A percentile compares a stretch with the other conserved stretches of the same genome.
These are phyloP conservation scores for Oeneis ivallda DNA, from an alignment of 2,888 invertebrate species.

Conservation along the genomic window DNA sequence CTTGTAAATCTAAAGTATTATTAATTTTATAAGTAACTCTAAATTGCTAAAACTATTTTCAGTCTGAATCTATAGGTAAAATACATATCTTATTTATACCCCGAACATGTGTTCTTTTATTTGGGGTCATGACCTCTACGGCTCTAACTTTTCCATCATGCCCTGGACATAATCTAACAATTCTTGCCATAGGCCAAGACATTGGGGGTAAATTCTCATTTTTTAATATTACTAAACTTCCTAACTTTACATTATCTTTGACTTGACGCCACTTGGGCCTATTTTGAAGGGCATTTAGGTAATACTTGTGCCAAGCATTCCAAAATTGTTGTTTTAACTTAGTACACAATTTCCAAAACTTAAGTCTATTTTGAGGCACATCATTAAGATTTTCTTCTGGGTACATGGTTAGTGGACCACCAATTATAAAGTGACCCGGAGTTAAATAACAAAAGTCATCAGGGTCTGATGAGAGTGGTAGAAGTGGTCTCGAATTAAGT, in stretches of 20 bases:
- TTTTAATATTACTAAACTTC: neutral
- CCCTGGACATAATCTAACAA: neutral
- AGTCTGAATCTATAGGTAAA: neutral
- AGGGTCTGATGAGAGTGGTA: neutral
- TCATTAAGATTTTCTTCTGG: neutral
- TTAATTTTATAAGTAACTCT: no score
- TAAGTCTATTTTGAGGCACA: conserved; percentile 1
- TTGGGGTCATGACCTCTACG: conserved; percentile 3
- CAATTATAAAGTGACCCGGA: neutral
- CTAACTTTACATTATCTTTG: neutral
- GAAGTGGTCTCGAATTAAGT: neutral
- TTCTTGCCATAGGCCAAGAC: neutral
- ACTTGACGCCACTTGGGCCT: no score
- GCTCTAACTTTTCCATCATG: neutral
- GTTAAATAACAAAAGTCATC: conserved; percentile 5
- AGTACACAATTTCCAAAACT: neutral
- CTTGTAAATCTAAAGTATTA: no score
- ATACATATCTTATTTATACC: neutral
- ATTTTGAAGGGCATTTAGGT: no score
- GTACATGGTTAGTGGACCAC: neutral
- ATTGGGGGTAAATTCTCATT: neutral
- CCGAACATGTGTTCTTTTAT: neutral
- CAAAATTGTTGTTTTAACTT: neutral
- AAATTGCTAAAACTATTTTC: no score
- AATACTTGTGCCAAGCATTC: neutral